Evolutionary conservation across 2,113 vertebrate species (phyloP).

Genomic region (Varanus salvator): DNA sequence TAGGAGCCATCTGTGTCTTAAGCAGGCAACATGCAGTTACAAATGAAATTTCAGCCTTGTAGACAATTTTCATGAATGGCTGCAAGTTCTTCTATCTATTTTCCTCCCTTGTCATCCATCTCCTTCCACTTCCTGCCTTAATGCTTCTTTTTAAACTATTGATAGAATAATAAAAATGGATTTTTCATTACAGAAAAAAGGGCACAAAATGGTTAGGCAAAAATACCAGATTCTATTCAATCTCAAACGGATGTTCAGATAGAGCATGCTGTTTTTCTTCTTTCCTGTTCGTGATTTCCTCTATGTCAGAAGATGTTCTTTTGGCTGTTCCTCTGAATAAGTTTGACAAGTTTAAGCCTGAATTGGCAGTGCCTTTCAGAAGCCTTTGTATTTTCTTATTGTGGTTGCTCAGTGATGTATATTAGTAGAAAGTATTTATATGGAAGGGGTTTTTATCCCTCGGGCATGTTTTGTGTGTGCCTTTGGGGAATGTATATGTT

Average conservation of each 20-base stretch:
- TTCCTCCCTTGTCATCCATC: constrained; percentile 16
- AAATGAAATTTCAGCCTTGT: not conserved
- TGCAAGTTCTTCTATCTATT: not conserved
- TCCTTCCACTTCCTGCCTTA: constrained; percentile 18
- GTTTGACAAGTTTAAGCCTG: constrained; percentile 15
- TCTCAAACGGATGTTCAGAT: constrained; percentile 41
- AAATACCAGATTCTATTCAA: constrained; percentile 32
- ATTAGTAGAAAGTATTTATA: constrained; percentile 42
- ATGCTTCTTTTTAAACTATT: constrained; percentile 39
- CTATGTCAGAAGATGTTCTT: not conserved
- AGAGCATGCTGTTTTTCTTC: constrained; percentile 28
- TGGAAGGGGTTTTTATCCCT: rapidly evolving
- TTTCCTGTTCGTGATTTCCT: constrained; percentile 43
- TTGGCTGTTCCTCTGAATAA: constrained; percentile 26
- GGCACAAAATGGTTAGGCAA: constrained; percentile 2
- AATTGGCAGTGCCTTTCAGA: constrained; percentile 35
- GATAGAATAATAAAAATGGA: constrained; percentile 29
- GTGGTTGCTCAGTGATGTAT: constrained; percentile 43
- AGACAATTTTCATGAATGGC: not conserved
- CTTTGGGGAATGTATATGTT: constrained; percentile 1
- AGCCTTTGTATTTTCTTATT: constrained; percentile 17
- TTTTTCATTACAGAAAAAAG: constrained; percentile 26
- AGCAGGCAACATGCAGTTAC: not conserved
- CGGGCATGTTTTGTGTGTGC: not conserved
- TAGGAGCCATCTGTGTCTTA: not conserved